Conservation (phyloP, 2,113 vertebrate species). For the Acinonyx jubatus region DNA sequence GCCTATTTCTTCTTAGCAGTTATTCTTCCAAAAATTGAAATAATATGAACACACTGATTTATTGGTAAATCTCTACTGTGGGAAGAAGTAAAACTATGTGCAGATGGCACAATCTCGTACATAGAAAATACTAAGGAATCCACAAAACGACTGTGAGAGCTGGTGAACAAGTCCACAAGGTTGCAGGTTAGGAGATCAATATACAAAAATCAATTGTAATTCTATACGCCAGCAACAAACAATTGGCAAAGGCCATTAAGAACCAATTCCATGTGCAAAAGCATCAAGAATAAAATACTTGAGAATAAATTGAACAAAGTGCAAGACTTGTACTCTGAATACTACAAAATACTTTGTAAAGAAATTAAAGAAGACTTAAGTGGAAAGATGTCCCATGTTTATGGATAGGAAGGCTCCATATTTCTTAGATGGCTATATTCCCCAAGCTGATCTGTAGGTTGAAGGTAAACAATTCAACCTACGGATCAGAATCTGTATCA, state of each 20-base stretch:
- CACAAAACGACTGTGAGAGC: neutral
- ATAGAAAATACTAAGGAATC: neutral
- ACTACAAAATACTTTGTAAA: neutral
- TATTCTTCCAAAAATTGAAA: constrained; percentile 11
- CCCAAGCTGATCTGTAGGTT: neutral
- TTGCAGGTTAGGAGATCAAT: neutral
- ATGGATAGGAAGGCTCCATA: neutral
- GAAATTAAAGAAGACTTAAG: neutral
- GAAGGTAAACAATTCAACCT: neutral
- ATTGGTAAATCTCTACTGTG: neutral
- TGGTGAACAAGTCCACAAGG: neutral
- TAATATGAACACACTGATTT: neutral
- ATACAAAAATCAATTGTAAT: neutral
- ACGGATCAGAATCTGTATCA: no score
- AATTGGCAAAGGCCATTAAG: neutral
- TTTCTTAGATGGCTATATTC: neutral
- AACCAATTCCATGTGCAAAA: neutral
- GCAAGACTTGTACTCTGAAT: neutral
- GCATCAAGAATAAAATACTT: neutral
- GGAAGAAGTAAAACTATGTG: neutral
- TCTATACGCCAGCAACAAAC: neutral
- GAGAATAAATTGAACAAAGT: neutral
- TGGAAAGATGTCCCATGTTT: neutral
- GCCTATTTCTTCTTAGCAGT: neutral
- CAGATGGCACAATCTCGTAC: neutral